Evolutionary conservation across 2,888 invertebrate species (phyloP).

Genomic region (Phoronis australis): DNA sequence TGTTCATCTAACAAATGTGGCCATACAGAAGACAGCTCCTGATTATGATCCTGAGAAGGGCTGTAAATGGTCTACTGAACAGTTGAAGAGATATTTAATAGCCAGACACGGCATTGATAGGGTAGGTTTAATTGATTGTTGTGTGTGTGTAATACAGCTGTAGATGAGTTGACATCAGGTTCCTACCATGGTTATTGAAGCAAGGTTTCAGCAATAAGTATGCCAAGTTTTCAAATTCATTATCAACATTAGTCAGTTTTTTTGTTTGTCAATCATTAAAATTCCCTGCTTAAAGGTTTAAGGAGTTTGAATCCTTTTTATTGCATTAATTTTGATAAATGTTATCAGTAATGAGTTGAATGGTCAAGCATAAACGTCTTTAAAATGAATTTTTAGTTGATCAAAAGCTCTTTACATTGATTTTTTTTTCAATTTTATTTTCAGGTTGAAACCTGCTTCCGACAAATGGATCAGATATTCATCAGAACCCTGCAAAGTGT

Average conservation of each 20-base stretch:
- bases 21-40: constrained; percentile 58
- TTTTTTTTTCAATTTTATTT: constrained; percentile 4
- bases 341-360: constrained; percentile 1
- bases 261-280: too few relatives aligned
- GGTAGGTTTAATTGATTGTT: constrained; percentile 51
- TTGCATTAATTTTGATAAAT: too few relatives aligned
- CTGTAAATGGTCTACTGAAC: constrained; percentile 60
- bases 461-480: constrained; percentile 58
- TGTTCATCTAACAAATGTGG: constrained; percentile 60
- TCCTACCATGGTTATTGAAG: too few relatives aligned
- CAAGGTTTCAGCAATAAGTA: too few relatives aligned
- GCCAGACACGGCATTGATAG: constrained; percentile 57
- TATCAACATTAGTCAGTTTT: too few relatives aligned
- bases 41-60: constrained; percentile 58
- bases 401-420: constrained; percentile 7
- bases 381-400: constrained; percentile 3
- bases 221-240: too few relatives aligned
- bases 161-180: too few relatives aligned
- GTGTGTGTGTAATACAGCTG: too few relatives aligned
- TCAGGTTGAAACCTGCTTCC: constrained; percentile 50
- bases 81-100: constrained; percentile 58
- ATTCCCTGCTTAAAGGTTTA: too few relatives aligned
- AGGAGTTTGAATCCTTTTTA: too few relatives aligned
- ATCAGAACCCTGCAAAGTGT: constrained; percentile 59
- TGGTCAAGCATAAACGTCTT: background rate